Evolutionary conservation across 2,797 vertebrate species (phyloP), one percentile per base, ranked within the genome.

Genomic region (Capromys pilorides): DNA sequence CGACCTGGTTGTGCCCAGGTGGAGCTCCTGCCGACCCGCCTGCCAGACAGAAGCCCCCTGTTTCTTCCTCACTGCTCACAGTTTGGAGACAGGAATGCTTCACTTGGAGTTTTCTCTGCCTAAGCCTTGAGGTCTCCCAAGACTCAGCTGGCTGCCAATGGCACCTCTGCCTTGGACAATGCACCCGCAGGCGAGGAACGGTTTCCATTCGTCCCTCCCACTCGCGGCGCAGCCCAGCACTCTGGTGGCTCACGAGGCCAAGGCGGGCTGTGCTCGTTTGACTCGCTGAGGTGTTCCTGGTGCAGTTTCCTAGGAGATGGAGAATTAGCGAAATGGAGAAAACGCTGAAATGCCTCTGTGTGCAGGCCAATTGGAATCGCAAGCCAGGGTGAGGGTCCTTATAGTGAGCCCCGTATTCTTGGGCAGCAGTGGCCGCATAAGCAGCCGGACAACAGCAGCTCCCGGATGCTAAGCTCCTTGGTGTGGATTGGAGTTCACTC

Each of bases 101-200:
- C 79, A 26, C 39, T 4, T 66, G n/a, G 10, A 88, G 2, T 19
- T 61, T 80, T 6, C 45, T 16, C 10, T 54, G 41, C 54, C 83
- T 19, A 6, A 14, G 24, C 33, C 39, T 69, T 33, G 22, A 71
- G 66, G 59, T 51, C 14, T 54, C 2, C 79, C 59, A 49, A 33
- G 3, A 66, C 79, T 80, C 45, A 51, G 36, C 59, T 21, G 11
- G 41, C 45, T 81, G 71, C 6, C 13, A 61, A 7, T 26, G 28
- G 9, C 22, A 0, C 45, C 33, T 45, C 19, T 51, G 4, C 41
- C 33, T 14, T 75, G 59, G 59, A 31, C 28, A 81, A n/a, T 2
- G n/a, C 19, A 10, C 39, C 1, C 31, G 7, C 5, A 9, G 4
- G n/a, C 26, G n/a, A 3, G 3, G 10, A 8, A 6, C 18, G 24